phyloP scores from a whole-genome alignment of 2,888 invertebrate species.

The Hydrotaea diabolus region DNA sequence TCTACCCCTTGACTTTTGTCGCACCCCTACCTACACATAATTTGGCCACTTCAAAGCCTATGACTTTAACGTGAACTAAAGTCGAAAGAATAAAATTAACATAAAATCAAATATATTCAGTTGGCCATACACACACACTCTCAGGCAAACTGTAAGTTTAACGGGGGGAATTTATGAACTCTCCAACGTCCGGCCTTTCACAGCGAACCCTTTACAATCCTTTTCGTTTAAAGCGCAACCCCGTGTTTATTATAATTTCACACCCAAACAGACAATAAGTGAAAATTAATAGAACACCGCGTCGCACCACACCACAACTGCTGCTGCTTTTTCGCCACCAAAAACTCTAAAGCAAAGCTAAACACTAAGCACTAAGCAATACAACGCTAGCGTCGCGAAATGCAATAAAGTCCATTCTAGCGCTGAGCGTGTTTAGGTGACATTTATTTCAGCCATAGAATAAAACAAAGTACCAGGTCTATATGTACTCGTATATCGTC shows the following conservation, averaged over 20 bases:
- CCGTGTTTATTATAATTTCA: slow-evolving; percentile 66
- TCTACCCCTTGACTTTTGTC: background rate
- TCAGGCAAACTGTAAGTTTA: slow-evolving; percentile 41
- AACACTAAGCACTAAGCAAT: too few relatives aligned
- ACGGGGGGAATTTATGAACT: slow-evolving; percentile 20
- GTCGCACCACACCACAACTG: background rate
- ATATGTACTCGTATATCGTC: too few relatives aligned
- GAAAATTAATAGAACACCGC: slow-evolving; percentile 59
- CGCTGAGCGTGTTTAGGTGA: slow-evolving; percentile 59
- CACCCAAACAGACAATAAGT: slow-evolving; percentile 68
- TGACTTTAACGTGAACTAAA: slow-evolving; percentile 2
- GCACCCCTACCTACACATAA: too few relatives aligned
- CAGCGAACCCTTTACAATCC: slow-evolving; percentile 11
- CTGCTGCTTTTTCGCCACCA: background rate
- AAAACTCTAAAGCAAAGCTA: background rate
- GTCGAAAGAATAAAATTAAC: slow-evolving; percentile 59
- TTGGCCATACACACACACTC: slow-evolving; percentile 13
- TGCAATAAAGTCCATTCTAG: slow-evolving; percentile 18
- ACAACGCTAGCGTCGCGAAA: background rate
- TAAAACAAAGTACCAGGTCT: slow-evolving; percentile 8
- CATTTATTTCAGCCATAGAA: slow-evolving; percentile 58
- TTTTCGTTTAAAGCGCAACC: slow-evolving; percentile 51
- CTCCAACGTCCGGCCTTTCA: background rate
- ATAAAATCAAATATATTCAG: slow-evolving; percentile 60
- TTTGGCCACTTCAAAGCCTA: background rate